Conservation (phyloP, 53 echinoderm and acorn worm genomes). For the Actinopyga echinites region DNA sequence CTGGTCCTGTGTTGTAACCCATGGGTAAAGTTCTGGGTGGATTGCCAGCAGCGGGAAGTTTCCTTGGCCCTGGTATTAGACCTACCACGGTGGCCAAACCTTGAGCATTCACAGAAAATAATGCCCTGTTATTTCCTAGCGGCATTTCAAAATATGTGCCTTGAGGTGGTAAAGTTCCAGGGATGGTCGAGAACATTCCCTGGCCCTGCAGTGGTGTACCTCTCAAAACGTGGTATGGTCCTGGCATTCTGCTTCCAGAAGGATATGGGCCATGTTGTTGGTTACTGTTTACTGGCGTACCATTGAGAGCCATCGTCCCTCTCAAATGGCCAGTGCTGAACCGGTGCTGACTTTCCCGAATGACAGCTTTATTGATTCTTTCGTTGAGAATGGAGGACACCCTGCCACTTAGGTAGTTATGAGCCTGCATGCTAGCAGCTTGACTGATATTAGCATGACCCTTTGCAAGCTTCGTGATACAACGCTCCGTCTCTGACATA, state of each 20-base stretch:
- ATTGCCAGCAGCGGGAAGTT: no score
- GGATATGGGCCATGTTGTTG: no score
- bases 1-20: no score
- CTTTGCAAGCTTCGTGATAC: background rate
- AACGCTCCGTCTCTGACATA: background rate
- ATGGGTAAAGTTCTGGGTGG: no score
- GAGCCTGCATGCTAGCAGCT: background rate
- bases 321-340: background rate
- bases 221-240: no score
- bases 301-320: no score
- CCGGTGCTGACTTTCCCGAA: no score
- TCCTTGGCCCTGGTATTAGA: no score
- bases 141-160: background rate
- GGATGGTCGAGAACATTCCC: no score
- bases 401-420: background rate
- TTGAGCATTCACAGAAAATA: background rate
- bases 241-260: no score
- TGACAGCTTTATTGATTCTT: background rate
- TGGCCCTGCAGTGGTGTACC: no score
- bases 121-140: background rate
- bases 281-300: no score
- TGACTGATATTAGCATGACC: background rate
- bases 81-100: background rate
- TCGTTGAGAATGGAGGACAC: background rate
- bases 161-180: background rate